A percentile compares a stretch with the other conserved stretches of the same genome.
Conservation (phyloP, 2,888 invertebrate species). For the Physocephala rufipes region DNA sequence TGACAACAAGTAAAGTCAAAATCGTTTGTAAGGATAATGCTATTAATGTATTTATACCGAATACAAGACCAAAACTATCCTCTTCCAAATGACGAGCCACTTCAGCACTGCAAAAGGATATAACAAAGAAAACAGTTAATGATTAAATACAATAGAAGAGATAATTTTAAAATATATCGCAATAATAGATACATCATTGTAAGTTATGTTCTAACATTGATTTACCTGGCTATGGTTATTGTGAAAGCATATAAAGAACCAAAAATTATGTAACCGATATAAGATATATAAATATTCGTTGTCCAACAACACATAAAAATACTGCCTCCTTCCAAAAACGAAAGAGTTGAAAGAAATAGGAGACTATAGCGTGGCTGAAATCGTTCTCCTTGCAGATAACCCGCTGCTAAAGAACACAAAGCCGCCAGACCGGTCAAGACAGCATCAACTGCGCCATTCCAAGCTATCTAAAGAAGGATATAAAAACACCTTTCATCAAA, state of each 20-base stretch:
- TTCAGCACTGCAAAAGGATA: slow-evolving; percentile 74
- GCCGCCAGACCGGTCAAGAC: slow-evolving; percentile 76
- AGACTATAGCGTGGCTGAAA: slow-evolving; percentile 64
- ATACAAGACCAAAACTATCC: slow-evolving; percentile 89
- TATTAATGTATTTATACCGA: slow-evolving; percentile 87
- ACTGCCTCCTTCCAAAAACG: slow-evolving; percentile 69
- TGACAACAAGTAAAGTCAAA: slow-evolving; percentile 70
- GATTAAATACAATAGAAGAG: background rate
- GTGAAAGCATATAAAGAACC: slow-evolving; percentile 80
- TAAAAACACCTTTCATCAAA: background rate
- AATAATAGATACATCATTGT: background rate
- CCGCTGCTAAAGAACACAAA: slow-evolving; percentile 70
- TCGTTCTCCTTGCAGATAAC: slow-evolving; percentile 61
- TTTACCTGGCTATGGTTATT: slow-evolving; percentile 61
- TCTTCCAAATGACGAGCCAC: slow-evolving; percentile 83
- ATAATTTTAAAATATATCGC: background rate
- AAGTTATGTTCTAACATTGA: background rate
- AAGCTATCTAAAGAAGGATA: slow-evolving; percentile 51
- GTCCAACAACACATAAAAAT: slow-evolving; percentile 70
- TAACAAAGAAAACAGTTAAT: slow-evolving; percentile 25
- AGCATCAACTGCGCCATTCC: slow-evolving; percentile 87
- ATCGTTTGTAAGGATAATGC: slow-evolving; percentile 82
- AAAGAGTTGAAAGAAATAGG: slow-evolving; percentile 66
- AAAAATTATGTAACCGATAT: slow-evolving; percentile 78
- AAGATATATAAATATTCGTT: slow-evolving; percentile 74